Conservation (phyloP, 2,888 invertebrate genomes). For the Acanthosepion lycidas region DNA sequence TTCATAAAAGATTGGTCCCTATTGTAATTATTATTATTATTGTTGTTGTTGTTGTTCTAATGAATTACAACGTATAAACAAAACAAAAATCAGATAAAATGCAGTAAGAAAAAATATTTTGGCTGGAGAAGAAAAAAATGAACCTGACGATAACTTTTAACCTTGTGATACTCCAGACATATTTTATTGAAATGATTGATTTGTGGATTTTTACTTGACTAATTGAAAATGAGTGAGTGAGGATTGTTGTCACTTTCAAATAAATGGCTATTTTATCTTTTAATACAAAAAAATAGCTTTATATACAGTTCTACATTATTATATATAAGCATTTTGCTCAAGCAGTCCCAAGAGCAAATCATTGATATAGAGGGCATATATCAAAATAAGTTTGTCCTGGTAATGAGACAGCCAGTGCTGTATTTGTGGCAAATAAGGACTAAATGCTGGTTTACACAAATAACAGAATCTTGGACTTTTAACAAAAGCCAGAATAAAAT, state of each 20-base stretch:
- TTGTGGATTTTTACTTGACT: background rate
- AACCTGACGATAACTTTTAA: background rate
- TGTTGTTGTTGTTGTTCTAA: background rate
- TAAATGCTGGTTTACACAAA: background rate
- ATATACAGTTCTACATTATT: background rate
- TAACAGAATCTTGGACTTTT: background rate
- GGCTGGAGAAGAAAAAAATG: background rate
- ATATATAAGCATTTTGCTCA: background rate
- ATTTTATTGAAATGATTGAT: constrained; percentile 10
- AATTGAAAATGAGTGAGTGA: background rate
- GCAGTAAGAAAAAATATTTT: background rate
- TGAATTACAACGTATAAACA: background rate
- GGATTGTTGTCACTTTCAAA: background rate
- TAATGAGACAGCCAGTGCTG: constrained; percentile 2
- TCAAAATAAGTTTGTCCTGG: background rate
- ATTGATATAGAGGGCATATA: background rate
- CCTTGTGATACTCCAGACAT: background rate
- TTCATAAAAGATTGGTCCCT: background rate
- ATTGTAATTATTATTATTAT: background rate
- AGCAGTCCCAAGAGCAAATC: background rate
- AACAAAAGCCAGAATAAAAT: background rate
- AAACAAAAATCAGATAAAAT: too few relatives aligned
- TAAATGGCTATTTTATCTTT: background rate
- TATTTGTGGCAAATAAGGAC: constrained; percentile 2
- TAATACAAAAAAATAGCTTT: background rate